Conservation (phyloP, 23 tunicate species). For the Pegea sp. region DNA sequence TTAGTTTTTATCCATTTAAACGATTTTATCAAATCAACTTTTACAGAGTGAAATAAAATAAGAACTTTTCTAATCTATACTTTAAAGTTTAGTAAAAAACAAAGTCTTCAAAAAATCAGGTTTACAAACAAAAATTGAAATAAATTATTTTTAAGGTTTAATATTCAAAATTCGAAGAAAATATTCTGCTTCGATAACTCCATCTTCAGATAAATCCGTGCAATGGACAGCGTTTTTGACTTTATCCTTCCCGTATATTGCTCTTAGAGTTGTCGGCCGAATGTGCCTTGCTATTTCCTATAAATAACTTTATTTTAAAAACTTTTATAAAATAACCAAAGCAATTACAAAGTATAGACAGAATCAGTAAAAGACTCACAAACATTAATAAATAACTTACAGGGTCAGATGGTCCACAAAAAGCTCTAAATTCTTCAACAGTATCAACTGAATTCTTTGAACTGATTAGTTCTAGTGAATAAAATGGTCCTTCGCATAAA, state of each 20-base stretch:
- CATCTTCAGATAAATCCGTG: constrained; percentile 88
- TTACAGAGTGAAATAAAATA: too few relatives aligned
- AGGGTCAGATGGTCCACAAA: constrained; percentile 98
- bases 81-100: too few relatives aligned
- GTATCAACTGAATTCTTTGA: constrained; percentile 31
- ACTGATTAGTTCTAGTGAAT: constrained; percentile 62
- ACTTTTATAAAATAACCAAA: not conserved
- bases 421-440: constrained; percentile 27
- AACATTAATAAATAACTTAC: constrained; percentile 10
- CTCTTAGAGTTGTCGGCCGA: constrained; percentile 78
- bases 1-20: too few relatives aligned
- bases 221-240: constrained; percentile 94
- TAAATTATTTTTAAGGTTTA: not conserved
- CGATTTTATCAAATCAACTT: too few relatives aligned
- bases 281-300: constrained; percentile 84
- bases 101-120: too few relatives aligned
- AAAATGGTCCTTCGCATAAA: constrained; percentile 54
- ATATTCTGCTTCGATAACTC: constrained; percentile 71
- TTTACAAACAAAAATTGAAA: too few relatives aligned
- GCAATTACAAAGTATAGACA: not conserved
- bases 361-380: not conserved
- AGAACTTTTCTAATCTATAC: too few relatives aligned
- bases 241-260: constrained; percentile 82
- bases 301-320: not conserved
- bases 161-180: constrained; percentile 44